These are phyloP conservation scores for Python bivittatus DNA, from an alignment of 2,113 vertebrate species.

Conservation along the genomic window DNA sequence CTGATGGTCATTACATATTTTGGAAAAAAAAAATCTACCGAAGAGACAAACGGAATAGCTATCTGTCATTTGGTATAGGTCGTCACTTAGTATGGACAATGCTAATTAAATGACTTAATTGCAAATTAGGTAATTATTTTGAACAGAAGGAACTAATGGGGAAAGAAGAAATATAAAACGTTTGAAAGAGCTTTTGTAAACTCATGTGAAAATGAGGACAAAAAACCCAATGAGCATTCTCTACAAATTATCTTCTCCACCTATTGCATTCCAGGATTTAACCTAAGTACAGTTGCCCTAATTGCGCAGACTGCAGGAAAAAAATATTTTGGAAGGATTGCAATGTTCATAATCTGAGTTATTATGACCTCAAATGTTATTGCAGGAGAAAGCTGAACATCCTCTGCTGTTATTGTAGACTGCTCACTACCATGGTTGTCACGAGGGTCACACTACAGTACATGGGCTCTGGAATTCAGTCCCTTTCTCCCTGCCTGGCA, in stretches of 20 bases:
- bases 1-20: conserved; percentile 23
- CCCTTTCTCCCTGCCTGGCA: neutral
- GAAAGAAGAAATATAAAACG: conserved; percentile 63
- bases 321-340: neutral
- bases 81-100: conserved; percentile 2
- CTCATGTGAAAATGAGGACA: conserved; percentile 21
- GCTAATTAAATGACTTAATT: conserved; percentile 51
- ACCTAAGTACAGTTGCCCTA: neutral
- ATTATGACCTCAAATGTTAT: neutral
- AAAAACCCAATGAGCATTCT: neutral
- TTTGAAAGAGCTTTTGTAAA: conserved; percentile 45
- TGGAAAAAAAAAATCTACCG: neutral
- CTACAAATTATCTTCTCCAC: neutral
- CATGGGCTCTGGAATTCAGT: neutral
- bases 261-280: neutral
- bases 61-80: conserved; percentile 17
- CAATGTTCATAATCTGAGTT: neutral
- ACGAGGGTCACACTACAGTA: neutral
- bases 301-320: neutral
- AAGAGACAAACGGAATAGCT: neutral
- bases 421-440: neutral
- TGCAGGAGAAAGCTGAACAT: neutral
- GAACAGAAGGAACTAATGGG: conserved; percentile 51
- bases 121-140: conserved; percentile 64
- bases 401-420: neutral